These are phyloP conservation scores for Noctua pronuba DNA, from an alignment of 2,888 invertebrate species.

Conservation along the genomic window DNA sequence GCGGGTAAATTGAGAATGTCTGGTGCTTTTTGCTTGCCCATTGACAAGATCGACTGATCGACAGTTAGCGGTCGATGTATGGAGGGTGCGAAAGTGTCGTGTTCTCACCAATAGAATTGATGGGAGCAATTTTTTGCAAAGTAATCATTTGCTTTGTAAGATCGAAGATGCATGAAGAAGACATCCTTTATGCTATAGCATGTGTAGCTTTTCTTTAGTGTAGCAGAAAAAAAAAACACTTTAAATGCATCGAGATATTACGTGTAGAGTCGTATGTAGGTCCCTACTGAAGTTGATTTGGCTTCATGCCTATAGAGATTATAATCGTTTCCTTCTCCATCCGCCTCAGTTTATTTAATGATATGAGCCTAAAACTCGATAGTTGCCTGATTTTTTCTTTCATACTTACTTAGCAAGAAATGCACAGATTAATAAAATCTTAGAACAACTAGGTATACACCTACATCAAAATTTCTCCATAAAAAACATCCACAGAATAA, in stretches of 20 bases:
- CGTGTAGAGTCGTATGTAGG: no score
- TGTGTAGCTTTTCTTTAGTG: background rate
- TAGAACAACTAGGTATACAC: background rate
- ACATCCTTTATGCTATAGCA: background rate
- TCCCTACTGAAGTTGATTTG: background rate
- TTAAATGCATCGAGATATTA: background rate
- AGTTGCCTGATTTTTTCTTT: background rate
- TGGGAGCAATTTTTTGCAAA: constrained; percentile 2
- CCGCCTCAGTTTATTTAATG: background rate
- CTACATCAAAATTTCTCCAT: background rate
- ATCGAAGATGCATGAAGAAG: background rate
- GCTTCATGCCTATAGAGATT: background rate
- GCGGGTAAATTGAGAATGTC: constrained; percentile 12
- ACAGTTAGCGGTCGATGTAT: constrained; percentile 2
- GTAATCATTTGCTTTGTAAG: constrained; percentile 1
- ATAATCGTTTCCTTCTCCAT: background rate
- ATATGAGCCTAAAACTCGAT: background rate
- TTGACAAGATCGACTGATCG: constrained; percentile 4
- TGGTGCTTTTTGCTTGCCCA: constrained; percentile 1
- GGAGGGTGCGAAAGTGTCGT: constrained; percentile 40
- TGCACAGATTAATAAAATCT: background rate
- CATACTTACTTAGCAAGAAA: background rate
- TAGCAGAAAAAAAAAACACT: background rate
- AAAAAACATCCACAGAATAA: background rate
- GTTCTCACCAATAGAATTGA: constrained; percentile 15